These are phyloP conservation scores for Shargacucullia verbasci DNA, from an alignment of 2,888 invertebrate genomes.

Conservation along the genomic window DNA sequence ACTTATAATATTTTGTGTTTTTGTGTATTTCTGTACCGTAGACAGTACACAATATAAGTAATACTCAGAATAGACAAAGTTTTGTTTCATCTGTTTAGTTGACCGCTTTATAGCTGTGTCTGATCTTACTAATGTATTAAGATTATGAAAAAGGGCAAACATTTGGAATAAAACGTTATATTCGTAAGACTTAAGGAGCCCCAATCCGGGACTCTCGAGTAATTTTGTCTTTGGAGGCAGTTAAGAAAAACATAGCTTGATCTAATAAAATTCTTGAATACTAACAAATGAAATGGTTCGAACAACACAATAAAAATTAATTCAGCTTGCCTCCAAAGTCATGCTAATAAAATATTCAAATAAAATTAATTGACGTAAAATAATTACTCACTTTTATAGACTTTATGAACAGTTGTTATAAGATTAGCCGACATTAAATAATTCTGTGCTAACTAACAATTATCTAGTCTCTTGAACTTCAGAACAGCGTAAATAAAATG, in stretches of 20 bases:
- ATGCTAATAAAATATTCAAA: slow-evolving; percentile 15
- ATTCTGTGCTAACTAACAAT: no score
- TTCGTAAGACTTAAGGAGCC: neutral
- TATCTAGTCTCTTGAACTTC: no score
- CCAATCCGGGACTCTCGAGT: neutral
- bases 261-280: neutral
- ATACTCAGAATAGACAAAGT: neutral
- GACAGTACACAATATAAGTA: neutral
- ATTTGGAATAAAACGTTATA: neutral
- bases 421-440: neutral
- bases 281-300: slow-evolving; percentile 6
- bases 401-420: slow-evolving; percentile 1
- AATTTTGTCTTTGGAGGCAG: neutral
- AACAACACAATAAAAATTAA: slow-evolving; percentile 10
- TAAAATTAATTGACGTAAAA: slow-evolving; percentile 19
- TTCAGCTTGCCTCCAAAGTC: slow-evolving; percentile 3
- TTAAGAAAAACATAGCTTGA: neutral
- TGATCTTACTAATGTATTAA: no score
- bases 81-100: slow-evolving; percentile 1
- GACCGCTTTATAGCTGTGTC: no score
- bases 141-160: neutral
- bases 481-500: no score
- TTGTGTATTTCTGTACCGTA: neutral
- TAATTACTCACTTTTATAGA: slow-evolving; percentile 17
- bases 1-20: no score